phyloP scores from a whole-genome alignment of 2,888 invertebrate species.

The Aphelenchoides bicaudatus region DNA sequence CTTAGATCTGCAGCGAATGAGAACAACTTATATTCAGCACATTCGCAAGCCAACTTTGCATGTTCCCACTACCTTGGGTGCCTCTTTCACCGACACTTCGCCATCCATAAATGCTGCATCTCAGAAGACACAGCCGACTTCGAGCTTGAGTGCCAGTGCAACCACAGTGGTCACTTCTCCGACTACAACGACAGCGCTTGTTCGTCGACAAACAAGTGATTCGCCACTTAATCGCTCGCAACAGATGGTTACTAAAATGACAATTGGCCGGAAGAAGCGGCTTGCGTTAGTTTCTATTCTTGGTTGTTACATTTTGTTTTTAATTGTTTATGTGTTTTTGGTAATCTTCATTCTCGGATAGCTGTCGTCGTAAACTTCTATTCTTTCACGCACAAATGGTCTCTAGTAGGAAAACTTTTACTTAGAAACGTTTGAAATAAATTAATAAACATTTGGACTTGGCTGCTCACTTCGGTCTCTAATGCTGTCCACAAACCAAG shows the following conservation, averaged over 20 bases:
- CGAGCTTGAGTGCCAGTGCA: conserved; percentile 8
- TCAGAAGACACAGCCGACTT: neutral
- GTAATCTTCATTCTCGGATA: conserved; percentile 39
- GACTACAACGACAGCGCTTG: neutral
- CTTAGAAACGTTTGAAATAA: no score
- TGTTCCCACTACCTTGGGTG: neutral
- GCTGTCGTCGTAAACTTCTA: no score
- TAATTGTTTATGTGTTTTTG: conserved; percentile 43
- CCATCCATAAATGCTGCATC: neutral
- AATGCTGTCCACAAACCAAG: no score
- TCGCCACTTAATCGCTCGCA: conserved; percentile 38
- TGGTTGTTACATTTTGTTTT: conserved; percentile 40
- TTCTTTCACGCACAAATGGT: no score
- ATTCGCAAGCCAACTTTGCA: neutral
- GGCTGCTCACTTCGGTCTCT: no score
- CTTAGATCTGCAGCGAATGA: neutral
- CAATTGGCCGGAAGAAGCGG: conserved; percentile 51
- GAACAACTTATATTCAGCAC: conserved; percentile 4
- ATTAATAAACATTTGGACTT: no score
- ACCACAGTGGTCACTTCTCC: conserved; percentile 4
- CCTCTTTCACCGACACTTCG: neutral
- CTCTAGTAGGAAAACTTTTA: no score
- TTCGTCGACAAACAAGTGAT: conserved; percentile 1
- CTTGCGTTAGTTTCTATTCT: conserved; percentile 42
- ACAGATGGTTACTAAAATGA: conserved; percentile 37